Base-by-base conservation (phyloP, 2,888 invertebrate species). In the Penaeus monodon region DNA sequence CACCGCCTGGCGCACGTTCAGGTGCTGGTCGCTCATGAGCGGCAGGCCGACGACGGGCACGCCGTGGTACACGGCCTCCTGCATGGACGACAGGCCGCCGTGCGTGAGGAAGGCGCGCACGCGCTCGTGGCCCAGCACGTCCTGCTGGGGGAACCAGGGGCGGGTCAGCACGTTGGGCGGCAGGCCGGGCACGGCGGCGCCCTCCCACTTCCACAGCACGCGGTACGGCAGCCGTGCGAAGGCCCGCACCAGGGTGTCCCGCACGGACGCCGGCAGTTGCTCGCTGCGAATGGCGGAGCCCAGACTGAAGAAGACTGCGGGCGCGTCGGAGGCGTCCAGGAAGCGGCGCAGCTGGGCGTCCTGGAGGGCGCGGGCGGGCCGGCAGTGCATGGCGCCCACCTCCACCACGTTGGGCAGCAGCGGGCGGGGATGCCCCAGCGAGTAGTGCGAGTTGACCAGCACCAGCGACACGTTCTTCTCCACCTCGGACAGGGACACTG, bases 31-130 rank as follows among this genome's bases (percentile, higher is more conserved):
- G 10, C 95, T 95, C 91, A 94, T 95, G 92, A 95, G 94, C 0
- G 95, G 95, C 66, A 95, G 94, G 1, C 94, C 92, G 12, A 95
- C 92, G 85, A 95, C 93, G 0, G 96, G 95, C 20, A 95, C 94
- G 17, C 95, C 95, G 89, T 94, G 94, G 90, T 94, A 94, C 2
- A 94, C 94, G 0, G 95, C 94, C 92, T 96, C 96, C 3, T 95
- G 94, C 66, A 94, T 92, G 81, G 96, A 95, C 91, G 96, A 93
- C 91, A 96, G 94, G 0, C 96, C 96, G 0, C 95, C 96, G 91
- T 96, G 96, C 0, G 95, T 95, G 90, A 96, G 93, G 91, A 95
- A 96, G 0, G 94, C 94, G 86, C 94, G 92, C 0, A 95, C 94
- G 90, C 95, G 95, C 1, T 94, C 95, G 91, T 96, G 92, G 1